Base-by-base conservation (phyloP, 2,113 vertebrate species). In the Urocolius indicus region DNA sequence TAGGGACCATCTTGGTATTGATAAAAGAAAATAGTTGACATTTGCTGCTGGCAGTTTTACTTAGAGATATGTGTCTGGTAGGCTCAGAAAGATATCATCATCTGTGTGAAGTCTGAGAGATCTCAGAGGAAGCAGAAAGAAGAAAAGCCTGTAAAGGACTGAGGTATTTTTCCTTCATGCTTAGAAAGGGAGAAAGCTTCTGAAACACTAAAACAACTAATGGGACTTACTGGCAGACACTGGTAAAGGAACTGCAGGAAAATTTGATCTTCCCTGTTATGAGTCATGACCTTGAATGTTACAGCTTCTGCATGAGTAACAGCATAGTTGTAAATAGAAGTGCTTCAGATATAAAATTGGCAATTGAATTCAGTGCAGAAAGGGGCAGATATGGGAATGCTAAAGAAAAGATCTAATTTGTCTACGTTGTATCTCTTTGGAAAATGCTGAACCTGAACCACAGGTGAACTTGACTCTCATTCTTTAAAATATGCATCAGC, bases 21-120 rank as follows among this genome's bases (percentile, higher is more conserved):
- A 98, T 98, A 97, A 98, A 98, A 97, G 96, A 88, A 97, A 97
- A 96, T 48, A 93, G 87, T 86, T 98, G 97, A 96, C 96, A 97
- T 97, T 98, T 97, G 97, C 97, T 98, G 95, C 96, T 94, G 97
- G 96, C 95, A 86, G 91, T 97, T 97, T 97, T 96, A 92, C 95
- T 97, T 95, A 98, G 97, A 98, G 97, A 95, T 95, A 82, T 95
- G 86, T 95, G 93, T 93, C 97, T 98, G 95, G 85, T 96, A 97
- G 96, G 96, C 95, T 97, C 87, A 97, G 86, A 94, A 96, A 97
- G 95, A 94, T 96, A 96, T 94, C 97, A 93, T 59, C 95, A 96
- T 54, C 83, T 82, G 13, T 77, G 87, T 96, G 95, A 98, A 97
- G 92, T 88, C 76, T 34, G 88, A 95, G 94, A 94, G 85, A 96